phyloP scores from a whole-genome alignment of 2,113 vertebrate species.

The Passer domesticus region DNA sequence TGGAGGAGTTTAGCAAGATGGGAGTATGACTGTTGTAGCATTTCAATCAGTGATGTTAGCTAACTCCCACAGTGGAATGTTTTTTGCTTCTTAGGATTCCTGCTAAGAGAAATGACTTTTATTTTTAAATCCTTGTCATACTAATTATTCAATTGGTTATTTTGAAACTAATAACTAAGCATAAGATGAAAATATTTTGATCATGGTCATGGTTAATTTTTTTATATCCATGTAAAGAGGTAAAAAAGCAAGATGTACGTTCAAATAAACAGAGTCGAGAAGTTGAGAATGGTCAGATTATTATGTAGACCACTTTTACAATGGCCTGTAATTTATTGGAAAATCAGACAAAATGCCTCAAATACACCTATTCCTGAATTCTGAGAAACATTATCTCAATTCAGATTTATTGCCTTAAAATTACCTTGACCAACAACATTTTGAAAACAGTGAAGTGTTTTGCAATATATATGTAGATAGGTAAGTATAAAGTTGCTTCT shows the following conservation, averaged over 20 bases:
- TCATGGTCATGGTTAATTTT: neutral
- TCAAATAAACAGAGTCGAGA: neutral
- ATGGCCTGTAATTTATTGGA: neutral
- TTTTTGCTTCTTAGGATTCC: neutral
- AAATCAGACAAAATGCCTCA: neutral
- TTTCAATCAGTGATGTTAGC: neutral
- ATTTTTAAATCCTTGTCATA: neutral
- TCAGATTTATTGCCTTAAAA: neutral
- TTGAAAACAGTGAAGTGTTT: neutral
- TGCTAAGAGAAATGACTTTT: neutral
- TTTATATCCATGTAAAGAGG: neutral
- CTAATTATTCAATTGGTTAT: neutral
- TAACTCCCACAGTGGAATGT: neutral
- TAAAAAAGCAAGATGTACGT: neutral
- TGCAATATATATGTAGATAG: neutral
- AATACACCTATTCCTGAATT: neutral
- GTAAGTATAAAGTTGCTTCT: neutral
- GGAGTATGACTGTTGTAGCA: neutral
- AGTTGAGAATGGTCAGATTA: neutral
- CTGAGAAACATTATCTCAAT: neutral
- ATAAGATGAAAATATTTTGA: neutral
- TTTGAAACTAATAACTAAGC: neutral
- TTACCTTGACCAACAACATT: neutral
- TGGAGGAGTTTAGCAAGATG: neutral
- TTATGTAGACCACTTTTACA: neutral